Percentiles rank a stretch among this genome's conserved stretches.
Conservation (phyloP, 2,797 vertebrate genomes). For the Chiroxiphia lanceolata region DNA sequence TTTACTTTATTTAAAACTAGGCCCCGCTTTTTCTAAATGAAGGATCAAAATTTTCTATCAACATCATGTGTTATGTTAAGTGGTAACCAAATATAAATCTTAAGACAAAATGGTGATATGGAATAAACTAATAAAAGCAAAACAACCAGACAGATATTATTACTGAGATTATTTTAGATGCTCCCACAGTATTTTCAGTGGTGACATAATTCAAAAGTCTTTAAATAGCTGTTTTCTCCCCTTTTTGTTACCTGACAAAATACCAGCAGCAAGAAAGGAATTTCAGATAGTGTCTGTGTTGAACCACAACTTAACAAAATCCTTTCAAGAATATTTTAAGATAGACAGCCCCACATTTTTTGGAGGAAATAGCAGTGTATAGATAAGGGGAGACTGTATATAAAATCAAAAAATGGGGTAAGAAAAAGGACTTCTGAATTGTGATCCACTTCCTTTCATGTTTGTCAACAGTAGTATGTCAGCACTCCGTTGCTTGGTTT, state of each 20-base stretch:
- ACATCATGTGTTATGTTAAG: background rate
- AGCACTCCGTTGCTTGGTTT: background rate
- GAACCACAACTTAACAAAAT: conserved; percentile 19
- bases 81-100: conserved; percentile 9
- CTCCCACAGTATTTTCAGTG: background rate
- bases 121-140: conserved; percentile 38
- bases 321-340: conserved; percentile 3
- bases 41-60: background rate
- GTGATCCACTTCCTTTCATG: background rate
- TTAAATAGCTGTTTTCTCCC: conserved; percentile 9
- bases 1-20: conserved; percentile 24
- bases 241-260: conserved; percentile 39
- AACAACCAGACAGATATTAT: background rate
- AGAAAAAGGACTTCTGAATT: background rate
- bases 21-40: background rate
- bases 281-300: background rate
- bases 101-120: background rate
- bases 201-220: conserved; percentile 1
- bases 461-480: background rate
- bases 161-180: conserved; percentile 11
- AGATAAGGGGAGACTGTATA: background rate
- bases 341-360: background rate
- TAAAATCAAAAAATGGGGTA: background rate
- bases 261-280: conserved; percentile 4
- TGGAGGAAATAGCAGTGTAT: background rate